A percentile compares a stretch with the other conserved stretches of the same genome.
These are phyloP conservation scores for Stomorhina lunata DNA, from an alignment of 2,888 invertebrate genomes.

Conservation along the genomic window DNA sequence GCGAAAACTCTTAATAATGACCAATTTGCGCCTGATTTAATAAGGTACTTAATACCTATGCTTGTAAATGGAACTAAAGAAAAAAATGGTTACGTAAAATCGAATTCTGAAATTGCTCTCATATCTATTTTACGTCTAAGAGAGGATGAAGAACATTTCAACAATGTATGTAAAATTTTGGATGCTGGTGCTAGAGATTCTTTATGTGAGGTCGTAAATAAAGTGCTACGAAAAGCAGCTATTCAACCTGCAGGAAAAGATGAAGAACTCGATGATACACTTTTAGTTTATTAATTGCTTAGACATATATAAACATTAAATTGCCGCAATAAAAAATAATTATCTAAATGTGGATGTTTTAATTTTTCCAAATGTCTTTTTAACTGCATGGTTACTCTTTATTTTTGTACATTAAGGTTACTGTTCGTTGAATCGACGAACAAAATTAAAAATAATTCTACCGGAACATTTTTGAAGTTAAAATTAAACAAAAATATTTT, in stretches of 20 bases:
- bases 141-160: conserved; percentile 86
- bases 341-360: too few species aligned
- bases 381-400: too few species aligned
- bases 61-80: conserved; percentile 99
- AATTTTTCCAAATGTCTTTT: too few species aligned
- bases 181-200: conserved; percentile 95
- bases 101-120: conserved; percentile 95
- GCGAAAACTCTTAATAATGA: conserved; percentile 84
- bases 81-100: conserved; percentile 96
- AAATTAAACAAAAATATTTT: too few species aligned
- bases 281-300: conserved; percentile 85
- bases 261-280: conserved; percentile 95
- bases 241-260: conserved; percentile 90
- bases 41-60: conserved; percentile 91
- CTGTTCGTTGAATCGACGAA: too few species aligned
- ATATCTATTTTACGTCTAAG: conserved; percentile 91
- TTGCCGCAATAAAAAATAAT: too few species aligned
- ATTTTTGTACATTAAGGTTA: too few species aligned
- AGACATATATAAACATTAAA: too few species aligned
- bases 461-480: too few species aligned
- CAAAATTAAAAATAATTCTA: too few species aligned
- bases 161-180: conserved; percentile 88
- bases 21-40: conserved; percentile 84
- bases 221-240: conserved; percentile 89
- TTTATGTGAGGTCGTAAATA: conserved; percentile 92